These are phyloP conservation scores for Agrilus mali DNA, from an alignment of 2,888 invertebrate genomes.

Conservation along the genomic window DNA sequence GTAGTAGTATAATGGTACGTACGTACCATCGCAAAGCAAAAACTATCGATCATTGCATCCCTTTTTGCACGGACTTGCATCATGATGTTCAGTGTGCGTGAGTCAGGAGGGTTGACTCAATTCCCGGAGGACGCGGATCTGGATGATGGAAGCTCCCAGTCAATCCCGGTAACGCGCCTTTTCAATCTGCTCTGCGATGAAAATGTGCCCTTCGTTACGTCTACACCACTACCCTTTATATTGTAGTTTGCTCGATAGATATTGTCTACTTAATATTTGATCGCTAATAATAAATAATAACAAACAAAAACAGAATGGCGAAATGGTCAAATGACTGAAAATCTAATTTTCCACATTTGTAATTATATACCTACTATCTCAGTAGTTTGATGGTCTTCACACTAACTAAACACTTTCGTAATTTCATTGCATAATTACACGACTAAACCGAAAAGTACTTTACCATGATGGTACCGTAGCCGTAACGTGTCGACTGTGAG, in stretches of 20 bases:
- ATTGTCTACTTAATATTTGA: too few species aligned
- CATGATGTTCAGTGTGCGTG: constrained; percentile 20
- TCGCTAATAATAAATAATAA: too few species aligned
- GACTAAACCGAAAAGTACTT: neutral
- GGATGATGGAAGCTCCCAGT: constrained; percentile 33
- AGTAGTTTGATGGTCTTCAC: too few species aligned
- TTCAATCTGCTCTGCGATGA: constrained; percentile 31
- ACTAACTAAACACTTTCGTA: neutral
- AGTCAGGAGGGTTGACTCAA: constrained; percentile 27
- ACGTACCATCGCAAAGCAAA: neutral
- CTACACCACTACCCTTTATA: constrained; percentile 15
- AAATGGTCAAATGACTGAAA: too few species aligned
- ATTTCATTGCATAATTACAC: neutral
- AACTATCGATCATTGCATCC: constrained; percentile 14
- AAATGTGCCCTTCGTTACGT: constrained; percentile 27
- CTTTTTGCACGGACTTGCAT: constrained; percentile 15
- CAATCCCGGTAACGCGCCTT: constrained; percentile 34
- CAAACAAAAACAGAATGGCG: neutral
- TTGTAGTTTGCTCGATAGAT: constrained; percentile 10
- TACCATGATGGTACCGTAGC: neutral
- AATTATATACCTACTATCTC: too few species aligned
- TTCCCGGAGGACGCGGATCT: constrained; percentile 28
- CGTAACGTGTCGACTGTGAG: too few species aligned
- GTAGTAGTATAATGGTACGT: too few species aligned
- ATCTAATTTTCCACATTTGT: too few species aligned